Conservation (phyloP, 2,888 invertebrate species). For the Colletes collaris region DNA sequence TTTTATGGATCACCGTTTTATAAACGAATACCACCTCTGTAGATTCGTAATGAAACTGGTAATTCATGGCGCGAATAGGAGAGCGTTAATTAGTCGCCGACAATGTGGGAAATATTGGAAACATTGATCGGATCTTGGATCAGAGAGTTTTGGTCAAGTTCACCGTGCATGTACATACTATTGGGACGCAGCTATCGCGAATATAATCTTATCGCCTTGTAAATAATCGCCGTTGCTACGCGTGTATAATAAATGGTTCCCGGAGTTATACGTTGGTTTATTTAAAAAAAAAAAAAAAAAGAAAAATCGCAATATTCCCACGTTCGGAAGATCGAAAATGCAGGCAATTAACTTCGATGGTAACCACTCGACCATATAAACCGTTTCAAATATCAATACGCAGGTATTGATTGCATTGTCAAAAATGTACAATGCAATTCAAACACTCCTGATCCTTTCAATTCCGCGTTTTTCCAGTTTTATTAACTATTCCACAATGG, state of each 20-base stretch:
- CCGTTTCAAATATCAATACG: too few species aligned
- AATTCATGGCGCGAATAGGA: slow-evolving; percentile 1
- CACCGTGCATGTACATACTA: slow-evolving; percentile 15
- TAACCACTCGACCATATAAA: too few species aligned
- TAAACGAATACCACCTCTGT: not conserved
- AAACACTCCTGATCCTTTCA: too few species aligned
- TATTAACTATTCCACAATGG: too few species aligned
- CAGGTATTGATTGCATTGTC: too few species aligned
- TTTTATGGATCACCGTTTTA: not conserved
- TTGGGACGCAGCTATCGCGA: slow-evolving; percentile 39
- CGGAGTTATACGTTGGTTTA: not conserved
- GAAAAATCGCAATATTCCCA: not conserved
- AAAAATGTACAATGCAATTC: too few species aligned
- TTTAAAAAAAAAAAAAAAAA: slow-evolving; percentile 1
- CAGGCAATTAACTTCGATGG: not conserved
- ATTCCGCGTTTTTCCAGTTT: too few species aligned
- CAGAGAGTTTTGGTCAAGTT: slow-evolving; percentile 47
- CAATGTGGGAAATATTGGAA: slow-evolving; percentile 32
- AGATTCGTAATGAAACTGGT: not conserved
- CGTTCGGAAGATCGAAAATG: not conserved
- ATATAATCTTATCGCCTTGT: slow-evolving; percentile 51
- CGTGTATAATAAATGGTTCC: slow-evolving; percentile 20
- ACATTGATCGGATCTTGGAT: slow-evolving; percentile 35
- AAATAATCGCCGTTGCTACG: slow-evolving; percentile 40
- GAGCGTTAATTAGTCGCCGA: slow-evolving; percentile 31